Evolutionary conservation across 2,797 vertebrate genomes (phyloP), one percentile per base, ranked within the genome.

Genomic region (Etheostoma perlongum): DNA sequence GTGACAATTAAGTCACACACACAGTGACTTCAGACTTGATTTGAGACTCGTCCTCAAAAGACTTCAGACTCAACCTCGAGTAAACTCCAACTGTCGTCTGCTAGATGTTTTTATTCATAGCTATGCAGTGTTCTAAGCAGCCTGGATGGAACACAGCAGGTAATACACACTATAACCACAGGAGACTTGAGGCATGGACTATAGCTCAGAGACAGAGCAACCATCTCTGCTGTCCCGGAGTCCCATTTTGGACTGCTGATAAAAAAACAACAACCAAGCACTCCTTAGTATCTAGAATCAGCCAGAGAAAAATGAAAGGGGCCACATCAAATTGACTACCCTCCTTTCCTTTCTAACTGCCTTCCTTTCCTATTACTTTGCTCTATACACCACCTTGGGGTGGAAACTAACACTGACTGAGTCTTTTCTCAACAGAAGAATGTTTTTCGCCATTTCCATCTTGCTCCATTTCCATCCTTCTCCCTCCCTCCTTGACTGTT

Each of bases 391-490:
- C 66, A 83, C 85, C 83, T 73, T 9, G 42, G 82, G 83, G 47
- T 61, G 53, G 57, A 82, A 87, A 81, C 69, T 61, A 69, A 73
- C 66, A 72, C 75, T 67, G 79, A 72, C 72, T 78, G 67, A 74
- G 76, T 75, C 75, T 84, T 40, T 76, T 81, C 79, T 73, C 59
- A 87, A 85, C 75, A 83, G 70, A 88, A 51, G 60, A 89, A 60
- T 30, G 21, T 69, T 87, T 44, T 85, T 85, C 67, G 64, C 52
- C 8, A 15, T 68, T 69, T 82, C 85, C 79, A 79, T 89, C 75
- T 78, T 65, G 68, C 68, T 65, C 13, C 71, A 66, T 74, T 79
- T 84, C 76, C 51, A 59, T 78, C 66, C 49, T 8, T 61, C 76
- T 71, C 57, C 46, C 79, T 81, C 67, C 59, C 55, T 81, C 76